Conservation (phyloP, 2,113 vertebrate genomes). For the Rhegmatorhina hoffmannsi region DNA sequence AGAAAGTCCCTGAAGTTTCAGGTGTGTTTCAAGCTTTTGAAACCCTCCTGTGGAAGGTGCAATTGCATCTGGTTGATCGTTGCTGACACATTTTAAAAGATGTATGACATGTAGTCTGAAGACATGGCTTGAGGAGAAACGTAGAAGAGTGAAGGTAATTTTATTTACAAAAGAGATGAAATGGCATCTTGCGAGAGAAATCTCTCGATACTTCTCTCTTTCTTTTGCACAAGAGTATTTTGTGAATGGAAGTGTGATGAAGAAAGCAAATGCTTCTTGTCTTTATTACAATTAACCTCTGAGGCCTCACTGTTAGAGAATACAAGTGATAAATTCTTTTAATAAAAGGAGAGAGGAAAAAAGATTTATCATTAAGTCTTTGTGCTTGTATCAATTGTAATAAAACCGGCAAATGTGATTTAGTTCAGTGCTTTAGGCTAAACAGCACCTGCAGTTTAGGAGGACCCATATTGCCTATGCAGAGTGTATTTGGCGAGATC, state of each 20-base stretch:
- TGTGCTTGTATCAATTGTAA: not conserved
- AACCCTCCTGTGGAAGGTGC: not conserved
- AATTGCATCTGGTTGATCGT: not conserved
- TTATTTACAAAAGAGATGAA: not conserved
- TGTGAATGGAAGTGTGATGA: not conserved
- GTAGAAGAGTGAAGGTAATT: not conserved
- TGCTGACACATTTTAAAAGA: not conserved
- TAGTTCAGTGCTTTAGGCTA: not conserved
- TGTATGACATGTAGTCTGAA: not conserved
- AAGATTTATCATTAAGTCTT: not conserved
- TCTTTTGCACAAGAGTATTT: not conserved
- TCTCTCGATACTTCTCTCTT: not conserved
- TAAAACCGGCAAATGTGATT: not conserved
- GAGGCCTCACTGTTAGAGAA: not conserved
- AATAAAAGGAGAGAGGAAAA: not conserved
- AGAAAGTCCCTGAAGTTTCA: not conserved
- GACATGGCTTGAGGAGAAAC: not conserved
- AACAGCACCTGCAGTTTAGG: not conserved
- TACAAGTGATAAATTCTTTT: not conserved
- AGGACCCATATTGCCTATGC: rapidly evolving
- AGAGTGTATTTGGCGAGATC: not conserved
- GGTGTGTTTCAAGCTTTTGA: not conserved
- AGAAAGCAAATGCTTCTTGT: not conserved
- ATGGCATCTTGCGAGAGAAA: not conserved
- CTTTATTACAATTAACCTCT: not conserved